These are phyloP conservation scores for Cetoscarus ocellatus DNA, from an alignment of 2,797 vertebrate species.

Conservation along the genomic window DNA sequence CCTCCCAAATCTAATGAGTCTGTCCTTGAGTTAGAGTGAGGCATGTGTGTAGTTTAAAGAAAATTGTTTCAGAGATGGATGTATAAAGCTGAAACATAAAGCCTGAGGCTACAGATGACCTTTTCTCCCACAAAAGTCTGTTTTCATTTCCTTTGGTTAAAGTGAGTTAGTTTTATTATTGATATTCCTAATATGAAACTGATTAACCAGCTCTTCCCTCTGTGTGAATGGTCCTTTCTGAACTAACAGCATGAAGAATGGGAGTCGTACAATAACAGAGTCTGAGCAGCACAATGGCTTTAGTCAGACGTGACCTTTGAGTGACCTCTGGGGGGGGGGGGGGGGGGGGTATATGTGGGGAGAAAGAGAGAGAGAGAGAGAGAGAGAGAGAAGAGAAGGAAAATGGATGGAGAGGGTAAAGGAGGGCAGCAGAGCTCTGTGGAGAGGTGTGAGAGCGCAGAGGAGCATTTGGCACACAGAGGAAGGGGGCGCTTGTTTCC, in stretches of 20 bases:
- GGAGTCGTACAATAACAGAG: slow-evolving; percentile 21
- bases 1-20: no score
- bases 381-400: slow-evolving; percentile 22
- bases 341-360: no score
- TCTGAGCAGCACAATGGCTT: slow-evolving; percentile 30
- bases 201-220: background rate
- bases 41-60: no score
- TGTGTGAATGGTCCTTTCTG: background rate
- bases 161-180: background rate
- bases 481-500: slow-evolving; percentile 27
- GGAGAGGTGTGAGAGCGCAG: slow-evolving; percentile 35
- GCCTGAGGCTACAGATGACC: no score
- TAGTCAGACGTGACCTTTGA: slow-evolving; percentile 53
- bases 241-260: slow-evolving; percentile 26
- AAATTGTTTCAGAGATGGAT: no score
- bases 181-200: background rate
- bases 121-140: no score
- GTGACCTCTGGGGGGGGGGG: slow-evolving; percentile 41
- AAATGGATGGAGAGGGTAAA: slow-evolving; percentile 19
- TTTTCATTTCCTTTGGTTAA: background rate
- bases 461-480: slow-evolving; percentile 19
- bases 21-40: no score
- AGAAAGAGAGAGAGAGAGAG: slow-evolving; percentile 37
- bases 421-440: background rate
- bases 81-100: no score